Base-by-base conservation (phyloP, 1,140 invertebrate species). In the Lysiphlebus fabarum region DNA sequence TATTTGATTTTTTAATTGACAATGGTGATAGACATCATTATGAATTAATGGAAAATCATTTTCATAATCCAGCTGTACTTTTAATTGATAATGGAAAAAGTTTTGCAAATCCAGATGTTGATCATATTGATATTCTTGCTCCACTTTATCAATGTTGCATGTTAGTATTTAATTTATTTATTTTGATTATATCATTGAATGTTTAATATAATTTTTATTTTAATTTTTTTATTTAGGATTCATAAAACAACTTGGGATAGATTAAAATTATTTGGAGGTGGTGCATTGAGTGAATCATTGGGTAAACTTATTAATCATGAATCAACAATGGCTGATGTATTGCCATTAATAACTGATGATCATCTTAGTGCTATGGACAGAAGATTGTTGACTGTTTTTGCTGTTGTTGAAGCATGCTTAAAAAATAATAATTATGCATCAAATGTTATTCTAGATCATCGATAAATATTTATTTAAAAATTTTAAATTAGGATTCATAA, bases 21-120 rank as follows among this genome's bases (percentile, higher is more conserved):
- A 98, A 98, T 81, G 95, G 93, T 1, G 95, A 98, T 78, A 81
- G 95, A 12, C 94, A 98, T 82, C 90, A 92, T 73, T 96, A 93
- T 71, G 93, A 97, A 79, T 84, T 88, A 5, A 83, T 92, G 51
- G 68, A 81, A 59, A 72, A 77, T 41, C 76, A 78, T 67, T 72
- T 79, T 43, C 71, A 78, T 10, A 85, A 89, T 70, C 85, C 88
- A 63, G 85, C 84, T 58, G 82, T 96, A 49, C 69, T 96, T 14
- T 78, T 95, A 11, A 80, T 94, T n/a, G 95, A 98, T 70, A 98
- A 96, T 85, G 95, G 92, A 33, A 97, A 96, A 81, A 92, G 92
- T 53, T 86, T 95, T 70, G 92, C 92, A 9, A 93, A 95, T 81
- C 91, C 92, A 4, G 77, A 85, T 68, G 76, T 86, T 43, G 91